A percentile compares a stretch with the other conserved stretches of the same genome.
phyloP scores from a whole-genome alignment of 2,888 invertebrate genomes.

The Hirtodrosophila alboralis region DNA sequence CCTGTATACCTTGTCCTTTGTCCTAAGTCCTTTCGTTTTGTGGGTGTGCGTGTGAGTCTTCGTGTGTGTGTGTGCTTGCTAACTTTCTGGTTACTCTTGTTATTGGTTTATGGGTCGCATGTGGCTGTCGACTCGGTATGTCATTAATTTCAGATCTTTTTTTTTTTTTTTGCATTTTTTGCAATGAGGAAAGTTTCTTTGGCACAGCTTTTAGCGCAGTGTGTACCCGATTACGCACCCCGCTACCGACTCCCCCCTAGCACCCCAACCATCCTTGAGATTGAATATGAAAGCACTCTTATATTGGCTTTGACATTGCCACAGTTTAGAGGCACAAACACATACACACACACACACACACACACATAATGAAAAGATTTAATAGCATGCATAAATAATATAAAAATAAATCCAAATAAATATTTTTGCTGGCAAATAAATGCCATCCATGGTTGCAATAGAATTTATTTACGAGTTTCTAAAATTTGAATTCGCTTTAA shows the following conservation, averaged over 20 bases:
- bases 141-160: constrained; percentile 63
- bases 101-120: constrained; percentile 67
- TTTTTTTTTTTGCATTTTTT: constrained; percentile 24
- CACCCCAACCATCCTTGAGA: not conserved
- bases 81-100: constrained; percentile 64
- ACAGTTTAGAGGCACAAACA: not conserved
- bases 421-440: not conserved
- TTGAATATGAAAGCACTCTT: constrained; percentile 2
- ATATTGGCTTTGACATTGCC: constrained; percentile 1
- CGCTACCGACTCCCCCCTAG: not conserved
- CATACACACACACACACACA: no score
- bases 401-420: constrained; percentile 1
- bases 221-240: not conserved
- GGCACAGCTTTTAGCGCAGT: constrained; percentile 10
- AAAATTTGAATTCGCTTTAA: no score
- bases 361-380: constrained; percentile 4
- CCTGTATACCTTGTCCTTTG: not conserved
- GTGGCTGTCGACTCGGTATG: constrained; percentile 41
- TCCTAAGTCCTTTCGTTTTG: not conserved
- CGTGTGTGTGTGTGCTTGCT: constrained; percentile 42
- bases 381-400: not conserved
- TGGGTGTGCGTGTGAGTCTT: no score
- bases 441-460: no score
- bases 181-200: constrained; percentile 17
- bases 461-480: no score